Percentiles rank a stretch among this genome's conserved stretches.
These are phyloP conservation scores for Acrobasis consociella DNA, from an alignment of 2,888 invertebrate genomes.

Conservation along the genomic window DNA sequence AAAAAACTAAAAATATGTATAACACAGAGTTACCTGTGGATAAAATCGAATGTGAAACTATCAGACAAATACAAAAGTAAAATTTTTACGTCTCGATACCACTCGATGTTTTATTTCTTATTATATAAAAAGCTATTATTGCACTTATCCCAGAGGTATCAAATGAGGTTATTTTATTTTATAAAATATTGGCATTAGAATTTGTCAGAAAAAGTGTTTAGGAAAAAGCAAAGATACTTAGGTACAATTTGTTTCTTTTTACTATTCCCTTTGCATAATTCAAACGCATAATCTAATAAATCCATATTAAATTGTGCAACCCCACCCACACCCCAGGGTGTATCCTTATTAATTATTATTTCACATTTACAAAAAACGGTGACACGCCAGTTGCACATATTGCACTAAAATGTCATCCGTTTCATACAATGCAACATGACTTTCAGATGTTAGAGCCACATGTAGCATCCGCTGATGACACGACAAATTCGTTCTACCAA, in stretches of 20 bases:
- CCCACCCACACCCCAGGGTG: constrained; percentile 6
- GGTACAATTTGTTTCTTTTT: background rate
- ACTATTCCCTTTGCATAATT: background rate
- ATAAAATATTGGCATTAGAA: too few relatives aligned
- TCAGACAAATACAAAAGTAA: too few relatives aligned
- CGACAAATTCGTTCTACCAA: constrained; percentile 38
- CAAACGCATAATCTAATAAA: background rate
- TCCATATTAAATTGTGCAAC: background rate
- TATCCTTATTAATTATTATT: constrained; percentile 12
- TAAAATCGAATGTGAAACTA: too few relatives aligned
- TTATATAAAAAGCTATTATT: too few relatives aligned
- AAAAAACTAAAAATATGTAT: too few relatives aligned
- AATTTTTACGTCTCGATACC: too few relatives aligned
- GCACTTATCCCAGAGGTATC: too few relatives aligned
- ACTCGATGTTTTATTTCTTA: too few relatives aligned
- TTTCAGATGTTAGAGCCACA: constrained; percentile 24
- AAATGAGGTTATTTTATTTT: too few relatives aligned
- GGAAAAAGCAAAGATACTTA: background rate
- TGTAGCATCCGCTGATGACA: constrained; percentile 34
- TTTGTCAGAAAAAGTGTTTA: too few relatives aligned
- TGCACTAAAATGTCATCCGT: constrained; percentile 39
- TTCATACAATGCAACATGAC: constrained; percentile 35
- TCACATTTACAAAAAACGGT: constrained; percentile 36
- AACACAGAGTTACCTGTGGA: too few relatives aligned
- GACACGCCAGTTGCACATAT: constrained; percentile 37